Evolutionary conservation across 2,888 invertebrate genomes (phyloP).

Genomic region (Dascillus cervinus): DNA sequence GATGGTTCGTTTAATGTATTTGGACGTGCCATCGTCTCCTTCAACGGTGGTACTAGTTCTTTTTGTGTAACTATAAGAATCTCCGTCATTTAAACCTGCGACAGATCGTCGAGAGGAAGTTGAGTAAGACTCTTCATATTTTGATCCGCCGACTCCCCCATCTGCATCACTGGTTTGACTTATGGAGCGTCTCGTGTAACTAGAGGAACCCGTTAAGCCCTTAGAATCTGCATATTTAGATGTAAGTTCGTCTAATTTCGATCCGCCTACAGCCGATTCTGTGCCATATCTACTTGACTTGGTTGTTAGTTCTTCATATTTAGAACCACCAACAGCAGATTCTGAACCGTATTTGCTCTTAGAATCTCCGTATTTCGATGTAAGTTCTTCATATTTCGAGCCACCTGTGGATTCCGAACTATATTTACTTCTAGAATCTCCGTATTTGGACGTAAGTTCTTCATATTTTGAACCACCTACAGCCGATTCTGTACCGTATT

Average conservation of each 20-base stretch:
- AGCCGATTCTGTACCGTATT: slow-evolving; percentile 13
- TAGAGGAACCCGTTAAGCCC: slow-evolving; percentile 3
- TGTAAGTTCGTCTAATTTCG: slow-evolving; percentile 12
- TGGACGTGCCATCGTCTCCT: slow-evolving; percentile 5
- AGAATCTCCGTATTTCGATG: slow-evolving; percentile 10
- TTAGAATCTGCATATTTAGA: slow-evolving; percentile 10
- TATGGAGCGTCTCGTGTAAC: slow-evolving; percentile 22
- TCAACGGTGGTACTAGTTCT: slow-evolving; percentile 13
- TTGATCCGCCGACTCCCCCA: slow-evolving; percentile 8
- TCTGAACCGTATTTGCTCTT: slow-evolving; percentile 11
- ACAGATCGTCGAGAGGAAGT: slow-evolving; percentile 8
- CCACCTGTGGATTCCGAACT: slow-evolving; percentile 8
- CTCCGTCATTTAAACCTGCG: slow-evolving; percentile 10
- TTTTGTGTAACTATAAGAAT: slow-evolving; percentile 25
- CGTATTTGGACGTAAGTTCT: slow-evolving; percentile 12
- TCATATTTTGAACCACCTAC: slow-evolving; percentile 10
- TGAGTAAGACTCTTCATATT: slow-evolving; percentile 10
- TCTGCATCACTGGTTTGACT: slow-evolving; percentile 3
- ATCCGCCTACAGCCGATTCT: slow-evolving; percentile 6
- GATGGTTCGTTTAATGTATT: slow-evolving; percentile 8
- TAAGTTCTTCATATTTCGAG: slow-evolving; percentile 12
- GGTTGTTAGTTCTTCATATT: slow-evolving; percentile 9
- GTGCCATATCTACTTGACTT: slow-evolving; percentile 15
- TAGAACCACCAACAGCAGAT: slow-evolving; percentile 5
- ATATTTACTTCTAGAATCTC: slow-evolving; percentile 13